Evolutionary conservation across 2,888 invertebrate genomes (phyloP).

Genomic region (Stenolophus ochropezus): DNA sequence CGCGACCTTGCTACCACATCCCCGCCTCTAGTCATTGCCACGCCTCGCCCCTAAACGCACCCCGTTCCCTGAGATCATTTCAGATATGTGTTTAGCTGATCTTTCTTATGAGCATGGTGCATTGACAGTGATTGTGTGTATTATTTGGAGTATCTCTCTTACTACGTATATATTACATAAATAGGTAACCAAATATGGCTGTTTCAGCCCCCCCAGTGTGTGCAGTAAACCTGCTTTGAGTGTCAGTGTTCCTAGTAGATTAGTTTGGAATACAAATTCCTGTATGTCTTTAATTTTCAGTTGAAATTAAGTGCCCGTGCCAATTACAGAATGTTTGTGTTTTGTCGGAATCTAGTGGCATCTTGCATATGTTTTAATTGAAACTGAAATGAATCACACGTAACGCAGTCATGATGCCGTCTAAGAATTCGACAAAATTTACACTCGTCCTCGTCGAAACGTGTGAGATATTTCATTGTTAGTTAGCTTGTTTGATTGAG

Average conservation of each 20-base stretch:
- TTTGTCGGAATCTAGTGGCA: constrained; percentile 39
- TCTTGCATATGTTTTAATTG: constrained; percentile 13
- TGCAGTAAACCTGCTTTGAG: constrained; percentile 68
- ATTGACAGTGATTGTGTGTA: constrained; percentile 72
- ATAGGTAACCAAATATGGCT: constrained; percentile 51
- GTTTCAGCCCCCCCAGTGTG: constrained; percentile 50
- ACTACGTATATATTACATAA: constrained; percentile 52
- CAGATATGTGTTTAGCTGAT: constrained; percentile 55
- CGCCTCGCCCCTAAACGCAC: constrained; percentile 42
- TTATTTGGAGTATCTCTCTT: constrained; percentile 61
- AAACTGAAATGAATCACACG: neutral
- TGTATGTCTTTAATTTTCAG: constrained; percentile 55
- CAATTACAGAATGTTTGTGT: constrained; percentile 51
- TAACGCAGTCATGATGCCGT: constrained; percentile 24
- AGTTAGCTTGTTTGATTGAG: constrained; percentile 7
- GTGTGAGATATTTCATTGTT: constrained; percentile 62
- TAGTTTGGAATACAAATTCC: constrained; percentile 56
- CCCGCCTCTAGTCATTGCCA: constrained; percentile 20
- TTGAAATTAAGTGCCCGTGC: constrained; percentile 51
- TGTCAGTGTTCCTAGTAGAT: constrained; percentile 70
- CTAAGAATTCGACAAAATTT: constrained; percentile 57
- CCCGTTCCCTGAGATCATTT: constrained; percentile 58
- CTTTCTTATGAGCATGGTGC: constrained; percentile 70
- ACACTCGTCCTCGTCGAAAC: constrained; percentile 69
- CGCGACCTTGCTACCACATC: neutral